phyloP scores from a whole-genome alignment of 2,797 vertebrate genomes.

The Falco novaeseelandiae region DNA sequence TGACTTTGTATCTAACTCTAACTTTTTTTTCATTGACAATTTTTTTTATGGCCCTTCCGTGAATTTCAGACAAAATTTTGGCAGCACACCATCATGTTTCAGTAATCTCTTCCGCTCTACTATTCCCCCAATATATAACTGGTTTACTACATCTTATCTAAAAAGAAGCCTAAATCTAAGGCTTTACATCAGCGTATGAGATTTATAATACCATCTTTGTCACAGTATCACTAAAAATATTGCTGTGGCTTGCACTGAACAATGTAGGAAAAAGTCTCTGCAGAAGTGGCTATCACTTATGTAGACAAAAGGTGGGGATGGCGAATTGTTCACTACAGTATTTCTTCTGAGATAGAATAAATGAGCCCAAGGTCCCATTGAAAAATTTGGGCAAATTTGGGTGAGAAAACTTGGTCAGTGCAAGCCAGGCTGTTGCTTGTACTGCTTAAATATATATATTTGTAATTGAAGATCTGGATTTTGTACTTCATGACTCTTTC shows the following conservation, averaged over 20 bases:
- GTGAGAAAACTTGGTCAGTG: background rate
- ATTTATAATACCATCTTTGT: background rate
- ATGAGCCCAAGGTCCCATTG: background rate
- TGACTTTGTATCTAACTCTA: background rate
- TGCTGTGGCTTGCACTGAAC: background rate
- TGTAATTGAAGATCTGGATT: background rate
- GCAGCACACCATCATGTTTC: background rate
- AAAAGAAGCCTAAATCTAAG: background rate
- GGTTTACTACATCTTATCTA: background rate
- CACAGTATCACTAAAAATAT: background rate
- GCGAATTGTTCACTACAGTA: background rate
- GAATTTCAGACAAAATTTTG: background rate
- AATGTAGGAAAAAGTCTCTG: background rate
- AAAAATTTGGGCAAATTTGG: background rate
- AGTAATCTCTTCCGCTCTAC: background rate
- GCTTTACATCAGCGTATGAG: background rate
- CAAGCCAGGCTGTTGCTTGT: background rate
- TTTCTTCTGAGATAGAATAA: background rate
- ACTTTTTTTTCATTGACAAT: background rate
- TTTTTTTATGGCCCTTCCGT: background rate
- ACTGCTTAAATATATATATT: background rate
- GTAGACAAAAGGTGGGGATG: background rate
- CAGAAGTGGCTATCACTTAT: background rate
- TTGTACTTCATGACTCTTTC: background rate
- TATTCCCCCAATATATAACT: background rate